Evolutionary conservation across 2,113 vertebrate genomes (phyloP), one percentile per base, ranked within the genome.

Genomic region (Spheniscus mendiculus): DNA sequence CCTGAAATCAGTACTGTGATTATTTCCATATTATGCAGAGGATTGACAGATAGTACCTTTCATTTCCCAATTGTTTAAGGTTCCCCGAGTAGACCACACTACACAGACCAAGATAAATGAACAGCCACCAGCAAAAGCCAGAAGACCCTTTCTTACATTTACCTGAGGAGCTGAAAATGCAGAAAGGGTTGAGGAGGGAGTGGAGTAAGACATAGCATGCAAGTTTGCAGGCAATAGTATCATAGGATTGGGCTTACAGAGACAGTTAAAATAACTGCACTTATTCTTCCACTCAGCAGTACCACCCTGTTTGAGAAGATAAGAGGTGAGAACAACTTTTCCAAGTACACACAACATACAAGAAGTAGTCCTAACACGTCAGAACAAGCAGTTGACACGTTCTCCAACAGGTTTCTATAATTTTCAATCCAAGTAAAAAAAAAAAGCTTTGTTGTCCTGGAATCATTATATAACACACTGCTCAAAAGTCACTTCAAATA

Each of bases 241-340:
- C 44, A 56, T 4, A 85, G n/a, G 36, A 83, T 1, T 36, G 11
- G 30, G 32, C 50, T 91, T 89, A 86, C 18, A 79, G 44, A 91
- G n/a, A 79, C 38, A 47, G 42, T 74, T 87, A 73, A 93, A 97
- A 66, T 88, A 96, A 96, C 52, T 12, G n/a, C 73, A 72, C 44
- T 89, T 79, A 53, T 0, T 91, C 49, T 73, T 83, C 53, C 89
- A 94, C 84, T 96, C 93, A 90, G 70, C 58, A 94, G 56, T 53
- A 87, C 62, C 56, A 66, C 15, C 40, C 72, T 53, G 15, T 71
- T 62, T 26, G 34, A 85, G 70, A 66, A 95, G 94, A 89, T 85
- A 96, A 95, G 93, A 94, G 66, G 90, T 3, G 40, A 95, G 73
- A 96, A 96, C 91, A 96, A 89, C 45, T 93, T 93, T 88, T 49